Evolutionary conservation across 2,113 vertebrate species (phyloP), one percentile per base, ranked within the genome.

Genomic region (Engraulis encrasicolus): DNA sequence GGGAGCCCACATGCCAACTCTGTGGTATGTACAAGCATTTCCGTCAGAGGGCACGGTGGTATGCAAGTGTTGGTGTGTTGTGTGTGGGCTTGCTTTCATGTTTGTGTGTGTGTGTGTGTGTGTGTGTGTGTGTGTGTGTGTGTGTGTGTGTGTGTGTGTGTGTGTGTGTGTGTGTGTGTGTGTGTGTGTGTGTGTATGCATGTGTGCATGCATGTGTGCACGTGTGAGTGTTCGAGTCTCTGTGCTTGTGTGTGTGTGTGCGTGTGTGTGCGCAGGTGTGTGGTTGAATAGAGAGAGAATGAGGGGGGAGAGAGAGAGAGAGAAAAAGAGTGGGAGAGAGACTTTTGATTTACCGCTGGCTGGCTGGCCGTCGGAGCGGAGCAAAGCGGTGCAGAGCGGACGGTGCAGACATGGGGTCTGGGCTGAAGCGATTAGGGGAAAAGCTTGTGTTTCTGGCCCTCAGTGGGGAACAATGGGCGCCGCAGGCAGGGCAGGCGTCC

Each of bases 401-500:
- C 23, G 11, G 58, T 66, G 58, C 58, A 19, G 50, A 37, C 17
- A 12, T 5, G 50, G 18, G 38, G 52, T 61, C 50, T 38, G 58
- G 58, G 58, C 23, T 38, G 54, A 23, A 6, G 58, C 27, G 58
- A 66, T 66, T 66, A 66, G 58, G 58, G 58, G 58, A 31, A n/a
- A 66, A 23, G 58, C 27, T 66, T 66, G 58, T 66, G 58, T 66
- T 66, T 66, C 58, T 66, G n/a, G 23, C 12, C 58, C 23, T 66
- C n/a, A 23, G 58, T 14, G 6, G 58, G 58, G 58, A 31, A 66
- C n/a, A 27, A 66, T 31, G n/a, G 58, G 58, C 9, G 7, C 58
- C n/a, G n/a, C n/a, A n/a, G n/a, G n/a, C n/a, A n/a, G n/a, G n/a
- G 23, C 58, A 27, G 58, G 58, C 58, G 58, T 66, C 54, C 80